phyloP scores from a whole-genome alignment of 2,113 vertebrate genomes.

The Ailurus styani region DNA sequence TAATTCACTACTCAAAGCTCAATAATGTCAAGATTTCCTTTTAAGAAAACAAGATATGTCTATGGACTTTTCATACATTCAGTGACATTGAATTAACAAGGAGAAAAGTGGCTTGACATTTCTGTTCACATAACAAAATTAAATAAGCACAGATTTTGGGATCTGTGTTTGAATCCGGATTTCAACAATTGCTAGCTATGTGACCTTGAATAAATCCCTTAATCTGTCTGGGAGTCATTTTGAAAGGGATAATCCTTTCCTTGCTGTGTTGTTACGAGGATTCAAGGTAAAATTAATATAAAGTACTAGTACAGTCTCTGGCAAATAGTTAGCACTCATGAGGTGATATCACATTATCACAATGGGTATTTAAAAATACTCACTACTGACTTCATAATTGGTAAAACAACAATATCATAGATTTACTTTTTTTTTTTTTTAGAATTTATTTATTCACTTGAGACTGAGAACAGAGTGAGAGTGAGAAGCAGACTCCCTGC shows the following conservation, averaged over 20 bases:
- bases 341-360: background rate
- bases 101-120: background rate
- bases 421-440: background rate
- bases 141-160: background rate
- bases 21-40: constrained; percentile 25
- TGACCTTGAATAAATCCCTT: background rate
- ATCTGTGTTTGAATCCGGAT: background rate
- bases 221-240: background rate
- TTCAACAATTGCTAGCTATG: background rate
- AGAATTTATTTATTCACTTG: no score
- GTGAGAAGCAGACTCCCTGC: no score
- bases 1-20: constrained; percentile 26
- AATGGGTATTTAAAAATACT: background rate
- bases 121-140: background rate
- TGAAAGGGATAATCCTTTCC: background rate
- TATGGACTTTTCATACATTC: background rate
- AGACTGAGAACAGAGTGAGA: no score
- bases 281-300: background rate
- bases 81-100: constrained; percentile 18
- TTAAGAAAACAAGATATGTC: background rate
- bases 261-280: background rate
- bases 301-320: background rate
- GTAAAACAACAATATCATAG: background rate
- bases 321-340: background rate
- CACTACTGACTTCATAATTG: background rate